Conservation (phyloP, 2,888 invertebrate species). For the Eilema depressum region DNA sequence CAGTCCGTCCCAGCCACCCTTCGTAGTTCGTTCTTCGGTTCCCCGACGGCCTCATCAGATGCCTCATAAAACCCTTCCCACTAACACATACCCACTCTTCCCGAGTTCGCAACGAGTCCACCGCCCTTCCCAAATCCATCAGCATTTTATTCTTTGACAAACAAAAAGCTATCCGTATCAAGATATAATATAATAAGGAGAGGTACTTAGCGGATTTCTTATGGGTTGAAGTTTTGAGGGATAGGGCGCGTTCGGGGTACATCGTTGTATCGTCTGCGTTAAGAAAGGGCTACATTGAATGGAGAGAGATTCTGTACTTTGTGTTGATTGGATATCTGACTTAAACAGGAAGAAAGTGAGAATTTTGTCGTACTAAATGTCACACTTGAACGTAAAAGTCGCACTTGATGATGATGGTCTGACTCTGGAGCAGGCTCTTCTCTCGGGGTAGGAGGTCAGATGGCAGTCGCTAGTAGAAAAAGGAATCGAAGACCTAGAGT, state of each 20-base stretch:
- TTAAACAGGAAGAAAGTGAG: too few species aligned
- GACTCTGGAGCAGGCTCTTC: too few species aligned
- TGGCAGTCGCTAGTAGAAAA: too few species aligned
- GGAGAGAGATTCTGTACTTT: neutral
- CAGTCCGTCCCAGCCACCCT: too few species aligned
- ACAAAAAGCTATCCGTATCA: conserved; percentile 49
- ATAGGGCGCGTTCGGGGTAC: conserved; percentile 32
- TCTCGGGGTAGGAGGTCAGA: too few species aligned
- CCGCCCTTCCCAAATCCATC: conserved; percentile 18
- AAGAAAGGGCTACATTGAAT: conserved; percentile 14
- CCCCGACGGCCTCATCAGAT: too few species aligned
- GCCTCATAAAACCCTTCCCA: neutral
- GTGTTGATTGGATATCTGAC: too few species aligned
- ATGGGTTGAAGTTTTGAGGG: conserved; percentile 61
- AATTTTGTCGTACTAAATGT: too few species aligned
- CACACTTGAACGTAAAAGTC: too few species aligned
- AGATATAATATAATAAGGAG: conserved; percentile 42
- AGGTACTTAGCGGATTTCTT: conserved; percentile 70
- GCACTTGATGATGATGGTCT: too few species aligned
- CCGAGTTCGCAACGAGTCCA: neutral
- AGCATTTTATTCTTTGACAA: conserved; percentile 27
- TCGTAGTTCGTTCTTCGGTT: too few species aligned
- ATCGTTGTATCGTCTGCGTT: conserved; percentile 41
- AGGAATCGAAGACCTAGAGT: too few species aligned
- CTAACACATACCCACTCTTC: neutral